Percentiles rank a stretch among this genome's conserved stretches.
These are phyloP conservation scores for Drosophila hydei DNA, from an alignment of 1,140 invertebrate genomes.

Conservation along the genomic window DNA sequence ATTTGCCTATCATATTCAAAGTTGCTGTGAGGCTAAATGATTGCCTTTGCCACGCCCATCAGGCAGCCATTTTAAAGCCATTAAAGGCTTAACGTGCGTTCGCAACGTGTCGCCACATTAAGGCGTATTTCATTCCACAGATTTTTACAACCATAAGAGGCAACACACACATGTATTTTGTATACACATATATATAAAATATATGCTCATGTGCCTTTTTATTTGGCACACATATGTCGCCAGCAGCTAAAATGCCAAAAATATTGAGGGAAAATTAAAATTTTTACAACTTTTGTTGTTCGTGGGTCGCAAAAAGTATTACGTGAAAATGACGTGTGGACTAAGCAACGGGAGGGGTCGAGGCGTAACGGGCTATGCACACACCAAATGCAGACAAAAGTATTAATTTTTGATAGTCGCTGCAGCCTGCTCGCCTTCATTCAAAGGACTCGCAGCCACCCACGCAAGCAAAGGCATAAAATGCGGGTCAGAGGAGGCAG, in stretches of 20 bases:
- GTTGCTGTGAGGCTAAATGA: not conserved
- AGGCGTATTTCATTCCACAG: not conserved
- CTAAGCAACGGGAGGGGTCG: not conserved
- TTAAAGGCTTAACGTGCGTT: conserved; percentile 49
- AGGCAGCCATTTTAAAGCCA: conserved; percentile 46
- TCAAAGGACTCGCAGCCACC: conserved; percentile 33
- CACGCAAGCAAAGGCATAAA: conserved; percentile 44
- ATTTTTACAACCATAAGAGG: conserved; percentile 41
- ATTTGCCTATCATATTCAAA: too few relatives aligned
- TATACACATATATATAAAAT: not conserved
- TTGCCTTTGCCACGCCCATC: not conserved
- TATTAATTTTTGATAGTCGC: conserved; percentile 77
- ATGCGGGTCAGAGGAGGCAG: conserved; percentile 15
- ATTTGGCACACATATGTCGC: conserved; percentile 67
- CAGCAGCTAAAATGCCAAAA: conserved; percentile 57
- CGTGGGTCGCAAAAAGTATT: conserved; percentile 61
- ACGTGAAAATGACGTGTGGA: conserved; percentile 67
- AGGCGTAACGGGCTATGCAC: conserved; percentile 8
- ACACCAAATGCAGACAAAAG: conserved; percentile 62
- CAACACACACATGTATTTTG: conserved; percentile 10
- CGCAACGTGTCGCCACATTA: conserved; percentile 21
- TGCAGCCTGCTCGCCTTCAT: conserved; percentile 55
- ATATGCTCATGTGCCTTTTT: conserved; percentile 44
- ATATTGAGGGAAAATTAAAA: conserved; percentile 77
- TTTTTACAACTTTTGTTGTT: conserved; percentile 78